A percentile compares a stretch with the other conserved stretches of the same genome.
Conservation (phyloP, 2,797 vertebrate species). For the Anguilla pacifica region DNA sequence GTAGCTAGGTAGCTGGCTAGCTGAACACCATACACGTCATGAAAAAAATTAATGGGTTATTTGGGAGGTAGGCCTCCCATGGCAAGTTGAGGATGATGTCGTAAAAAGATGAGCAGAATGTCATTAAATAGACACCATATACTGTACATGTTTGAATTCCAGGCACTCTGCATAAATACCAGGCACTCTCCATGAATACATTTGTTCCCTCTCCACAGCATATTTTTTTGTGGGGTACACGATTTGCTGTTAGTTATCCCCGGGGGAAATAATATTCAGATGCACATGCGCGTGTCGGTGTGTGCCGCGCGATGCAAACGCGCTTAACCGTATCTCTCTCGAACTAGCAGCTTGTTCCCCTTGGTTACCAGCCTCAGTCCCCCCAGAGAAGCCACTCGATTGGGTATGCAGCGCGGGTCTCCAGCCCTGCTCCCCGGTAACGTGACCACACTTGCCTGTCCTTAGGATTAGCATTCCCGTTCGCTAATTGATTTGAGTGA, state of each 20-base stretch:
- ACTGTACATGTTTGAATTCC: not conserved
- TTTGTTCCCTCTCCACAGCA: not conserved
- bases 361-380: not conserved
- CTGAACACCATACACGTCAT: not conserved
- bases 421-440: not conserved
- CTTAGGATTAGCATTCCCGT: conserved; percentile 32
- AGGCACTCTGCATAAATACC: not conserved
- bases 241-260: not conserved
- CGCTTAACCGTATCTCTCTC: not conserved
- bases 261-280: not conserved
- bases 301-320: not conserved
- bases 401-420: not conserved
- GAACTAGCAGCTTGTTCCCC: not conserved
- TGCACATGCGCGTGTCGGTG: not conserved
- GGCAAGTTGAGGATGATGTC: not conserved
- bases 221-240: not conserved
- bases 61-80: not conserved
- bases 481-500: conserved; percentile 54
- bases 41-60: not conserved
- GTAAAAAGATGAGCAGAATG: not conserved
- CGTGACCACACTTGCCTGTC: conserved; percentile 4
- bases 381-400: not conserved
- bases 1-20: not conserved
- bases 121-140: not conserved
- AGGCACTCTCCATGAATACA: not conserved